A percentile compares a stretch with the other conserved stretches of the same genome.
These are phyloP conservation scores for Prunella fulvescens DNA, from an alignment of 2,113 vertebrate species.

Conservation along the genomic window DNA sequence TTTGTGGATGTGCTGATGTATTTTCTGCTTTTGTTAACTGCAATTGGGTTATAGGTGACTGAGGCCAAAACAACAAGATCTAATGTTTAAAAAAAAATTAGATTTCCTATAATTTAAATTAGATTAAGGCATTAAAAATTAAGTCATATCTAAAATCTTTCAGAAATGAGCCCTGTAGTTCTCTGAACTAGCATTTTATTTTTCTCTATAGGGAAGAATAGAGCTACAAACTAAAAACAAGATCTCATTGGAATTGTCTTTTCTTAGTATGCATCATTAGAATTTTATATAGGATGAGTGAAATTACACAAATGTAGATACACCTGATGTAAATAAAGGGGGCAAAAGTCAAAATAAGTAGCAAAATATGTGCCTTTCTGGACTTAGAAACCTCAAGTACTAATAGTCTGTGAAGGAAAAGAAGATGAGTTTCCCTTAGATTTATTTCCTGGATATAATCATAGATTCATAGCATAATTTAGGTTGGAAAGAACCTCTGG, in stretches of 20 bases:
- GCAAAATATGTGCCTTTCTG: background rate
- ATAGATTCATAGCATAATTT: background rate
- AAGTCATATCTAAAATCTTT: background rate
- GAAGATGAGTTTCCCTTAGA: background rate
- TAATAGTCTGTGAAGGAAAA: background rate
- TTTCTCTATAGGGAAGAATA: background rate
- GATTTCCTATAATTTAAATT: background rate
- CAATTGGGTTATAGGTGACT: background rate
- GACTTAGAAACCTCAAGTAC: background rate
- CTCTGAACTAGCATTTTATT: background rate
- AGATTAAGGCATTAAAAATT: background rate
- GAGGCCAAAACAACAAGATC: background rate
- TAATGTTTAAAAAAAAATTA: background rate
- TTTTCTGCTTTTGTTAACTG: background rate
- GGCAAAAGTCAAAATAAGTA: background rate
- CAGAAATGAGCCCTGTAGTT: background rate
- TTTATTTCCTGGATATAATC: background rate
- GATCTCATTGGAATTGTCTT: background rate
- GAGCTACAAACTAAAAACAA: background rate
- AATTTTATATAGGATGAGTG: background rate
- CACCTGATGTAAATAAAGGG: background rate
- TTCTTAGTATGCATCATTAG: background rate
- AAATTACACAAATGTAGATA: background rate
- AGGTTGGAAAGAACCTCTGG: background rate
- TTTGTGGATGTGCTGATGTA: background rate